A percentile compares a stretch with the other conserved stretches of the same genome.
phyloP scores from a whole-genome alignment of 2,888 invertebrate genomes.

The Stegophylla sp. region DNA sequence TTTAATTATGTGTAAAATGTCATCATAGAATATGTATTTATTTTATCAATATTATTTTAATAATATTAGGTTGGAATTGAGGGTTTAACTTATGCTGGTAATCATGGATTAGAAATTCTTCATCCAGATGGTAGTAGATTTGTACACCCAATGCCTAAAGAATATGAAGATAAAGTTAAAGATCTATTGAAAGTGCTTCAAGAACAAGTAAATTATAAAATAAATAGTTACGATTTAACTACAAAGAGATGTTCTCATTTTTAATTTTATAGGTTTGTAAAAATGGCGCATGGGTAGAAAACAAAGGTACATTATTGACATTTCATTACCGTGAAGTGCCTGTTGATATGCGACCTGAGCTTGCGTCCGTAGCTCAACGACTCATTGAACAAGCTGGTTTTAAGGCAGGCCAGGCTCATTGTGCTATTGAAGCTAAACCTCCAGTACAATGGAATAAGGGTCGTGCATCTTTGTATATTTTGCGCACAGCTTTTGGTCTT shows the following conservation, averaged over 20 bases:
- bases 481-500: constrained; percentile 86
- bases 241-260: neutral
- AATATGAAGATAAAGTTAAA: constrained; percentile 80
- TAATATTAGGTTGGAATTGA: constrained; percentile 78
- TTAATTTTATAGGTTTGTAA: constrained; percentile 62
- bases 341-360: constrained; percentile 71
- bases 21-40: neutral
- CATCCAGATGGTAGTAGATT: constrained; percentile 91
- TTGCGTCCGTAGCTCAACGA: constrained; percentile 76
- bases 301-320: constrained; percentile 65
- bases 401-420: constrained; percentile 79
- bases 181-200: constrained; percentile 79
- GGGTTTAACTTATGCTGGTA: constrained; percentile 88
- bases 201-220: constrained; percentile 71
- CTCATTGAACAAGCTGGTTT: constrained; percentile 81
- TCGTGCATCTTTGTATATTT: constrained; percentile 86
- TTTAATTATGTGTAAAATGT: neutral
- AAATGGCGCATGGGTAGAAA: constrained; percentile 66
- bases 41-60: constrained; percentile 50
- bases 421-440: constrained; percentile 88
- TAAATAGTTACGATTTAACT: neutral
- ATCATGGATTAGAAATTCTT: constrained; percentile 85
- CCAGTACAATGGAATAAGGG: constrained; percentile 92
- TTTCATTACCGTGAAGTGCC: constrained; percentile 71
- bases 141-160: constrained; percentile 88